phyloP scores from a whole-genome alignment of 1,140 invertebrate genomes.

The Euglossa dilemma region DNA sequence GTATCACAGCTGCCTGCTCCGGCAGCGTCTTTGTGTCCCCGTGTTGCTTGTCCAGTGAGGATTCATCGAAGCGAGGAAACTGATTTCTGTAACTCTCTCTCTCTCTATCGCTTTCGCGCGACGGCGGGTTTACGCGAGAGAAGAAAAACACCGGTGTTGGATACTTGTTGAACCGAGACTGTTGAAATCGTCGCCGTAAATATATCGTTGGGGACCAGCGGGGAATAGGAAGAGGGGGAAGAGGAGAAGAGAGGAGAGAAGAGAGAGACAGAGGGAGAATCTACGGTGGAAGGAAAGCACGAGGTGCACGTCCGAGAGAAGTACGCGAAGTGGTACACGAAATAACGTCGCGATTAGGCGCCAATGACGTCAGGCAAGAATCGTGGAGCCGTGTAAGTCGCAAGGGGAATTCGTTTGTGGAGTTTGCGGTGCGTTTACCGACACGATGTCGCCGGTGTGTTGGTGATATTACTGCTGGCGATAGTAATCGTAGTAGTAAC shows the following conservation, averaged over 20 bases:
- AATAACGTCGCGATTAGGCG: slow-evolving; percentile 71
- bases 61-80: neutral
- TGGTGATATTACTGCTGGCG: slow-evolving; percentile 33
- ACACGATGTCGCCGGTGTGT: slow-evolving; percentile 30
- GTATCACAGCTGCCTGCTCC: neutral
- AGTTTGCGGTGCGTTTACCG: slow-evolving; percentile 60
- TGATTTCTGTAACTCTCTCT: neutral
- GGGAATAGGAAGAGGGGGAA: too few species aligned
- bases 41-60: neutral
- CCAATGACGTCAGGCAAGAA: slow-evolving; percentile 74
- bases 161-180: slow-evolving; percentile 18
- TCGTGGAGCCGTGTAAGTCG: slow-evolving; percentile 39
- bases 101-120: neutral
- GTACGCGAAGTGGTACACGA: slow-evolving; percentile 29
- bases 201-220: neutral
- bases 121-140: neutral
- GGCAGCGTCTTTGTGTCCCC: neutral
- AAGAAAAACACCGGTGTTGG: too few species aligned
- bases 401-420: slow-evolving; percentile 59
- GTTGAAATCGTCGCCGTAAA: neutral
- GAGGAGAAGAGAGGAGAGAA: neutral
- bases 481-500: slow-evolving; percentile 39
- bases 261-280: neutral
- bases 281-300: neutral
- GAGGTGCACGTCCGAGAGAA: slow-evolving; percentile 30